Base-by-base conservation (phyloP, 2,797 vertebrate species). In the Rhincodon typus region DNA sequence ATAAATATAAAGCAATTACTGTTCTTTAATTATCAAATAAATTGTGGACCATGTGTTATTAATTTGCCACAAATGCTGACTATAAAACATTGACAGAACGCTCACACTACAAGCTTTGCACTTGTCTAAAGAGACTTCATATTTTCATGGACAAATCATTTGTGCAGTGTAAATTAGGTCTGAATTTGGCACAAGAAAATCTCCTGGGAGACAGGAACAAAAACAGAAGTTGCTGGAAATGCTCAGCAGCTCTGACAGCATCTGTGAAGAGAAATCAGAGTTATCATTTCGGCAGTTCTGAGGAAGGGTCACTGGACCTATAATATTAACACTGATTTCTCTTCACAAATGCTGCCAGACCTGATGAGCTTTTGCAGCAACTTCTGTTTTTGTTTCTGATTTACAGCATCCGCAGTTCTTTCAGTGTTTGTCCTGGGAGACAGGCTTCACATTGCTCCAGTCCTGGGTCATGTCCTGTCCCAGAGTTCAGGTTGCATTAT, bases 11-110 rank as follows among this genome's bases (percentile, higher is more conserved):
- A 57, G 1, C n/a, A 7, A n/a, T 66, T 91, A 30, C 88, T 66
- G 15, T 34, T 67, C 8, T 69, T n/a, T 66, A 91, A 38, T 12
- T 69, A 93, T 21, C 62, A 93, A 8, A 27, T 93, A 69, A 69
- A 93, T 93, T 93, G 90, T 93, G 90, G n/a, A 93, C 38, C 90
- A 93, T 53, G n/a, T 69, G n/a, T 93, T 42, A 25, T 42, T 42
- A 67, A 69, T 93, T 91, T 67, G 8, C 53, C 34, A 90, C n/a
- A 90, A 91, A 66, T 91, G 50, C 13, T 66, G 79, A 62, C 53
- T 62, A 57, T 34, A n/a, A 66, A 90, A 90, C 79, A 87, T 57
- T 93, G 21, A 62, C 1, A 67, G n/a, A 42, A 21, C n/a, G 25
- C 66, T 91, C 42, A 91, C 66, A 19, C 34, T 67, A n/a, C 34